Percentiles rank a stretch among this genome's conserved stretches.
These are phyloP conservation scores for Telenomus remus DNA, from an alignment of 1,140 invertebrate genomes.

Conservation along the genomic window DNA sequence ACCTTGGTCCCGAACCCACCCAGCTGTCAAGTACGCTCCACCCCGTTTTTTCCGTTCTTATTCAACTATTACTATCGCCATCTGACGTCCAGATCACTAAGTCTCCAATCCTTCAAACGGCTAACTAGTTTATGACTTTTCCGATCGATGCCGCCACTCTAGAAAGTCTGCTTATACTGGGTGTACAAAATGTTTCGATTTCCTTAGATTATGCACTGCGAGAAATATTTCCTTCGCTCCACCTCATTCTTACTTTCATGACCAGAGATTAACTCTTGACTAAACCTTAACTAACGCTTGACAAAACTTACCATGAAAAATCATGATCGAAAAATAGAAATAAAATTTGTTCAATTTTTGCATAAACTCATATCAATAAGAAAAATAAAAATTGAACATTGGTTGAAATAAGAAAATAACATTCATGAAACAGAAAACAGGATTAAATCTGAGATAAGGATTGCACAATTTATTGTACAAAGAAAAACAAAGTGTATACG, in stretches of 20 bases:
- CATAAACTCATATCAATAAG: too few relatives aligned
- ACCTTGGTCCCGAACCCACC: slow-evolving; percentile 75
- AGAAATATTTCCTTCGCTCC: too few relatives aligned
- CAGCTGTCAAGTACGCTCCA: slow-evolving; percentile 76
- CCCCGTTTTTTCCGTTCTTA: slow-evolving; percentile 73
- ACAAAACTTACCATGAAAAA: too few relatives aligned
- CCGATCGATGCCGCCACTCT: slow-evolving; percentile 57
- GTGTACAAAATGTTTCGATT: slow-evolving; percentile 18
- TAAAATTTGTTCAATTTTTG: too few relatives aligned
- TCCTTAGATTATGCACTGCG: too few relatives aligned
- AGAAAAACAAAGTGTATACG: slow-evolving; percentile 36
- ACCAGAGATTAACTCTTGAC: too few relatives aligned
- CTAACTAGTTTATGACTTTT: slow-evolving; percentile 56
- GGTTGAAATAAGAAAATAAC: too few relatives aligned
- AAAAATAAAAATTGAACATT: too few relatives aligned
- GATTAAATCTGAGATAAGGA: slow-evolving; percentile 4
- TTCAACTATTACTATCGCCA: slow-evolving; percentile 72
- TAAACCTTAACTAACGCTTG: too few relatives aligned
- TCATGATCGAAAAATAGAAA: too few relatives aligned
- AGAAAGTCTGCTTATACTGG: slow-evolving; percentile 10
- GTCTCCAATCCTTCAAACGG: slow-evolving; percentile 47
- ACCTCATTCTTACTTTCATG: too few relatives aligned
- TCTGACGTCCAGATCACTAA: slow-evolving; percentile 64
- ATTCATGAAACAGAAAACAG: too few relatives aligned
- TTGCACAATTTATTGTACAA: slow-evolving; percentile 6